These are phyloP conservation scores for Zaprionus ornatus DNA, from an alignment of 1,140 invertebrate genomes.

Conservation along the genomic window DNA sequence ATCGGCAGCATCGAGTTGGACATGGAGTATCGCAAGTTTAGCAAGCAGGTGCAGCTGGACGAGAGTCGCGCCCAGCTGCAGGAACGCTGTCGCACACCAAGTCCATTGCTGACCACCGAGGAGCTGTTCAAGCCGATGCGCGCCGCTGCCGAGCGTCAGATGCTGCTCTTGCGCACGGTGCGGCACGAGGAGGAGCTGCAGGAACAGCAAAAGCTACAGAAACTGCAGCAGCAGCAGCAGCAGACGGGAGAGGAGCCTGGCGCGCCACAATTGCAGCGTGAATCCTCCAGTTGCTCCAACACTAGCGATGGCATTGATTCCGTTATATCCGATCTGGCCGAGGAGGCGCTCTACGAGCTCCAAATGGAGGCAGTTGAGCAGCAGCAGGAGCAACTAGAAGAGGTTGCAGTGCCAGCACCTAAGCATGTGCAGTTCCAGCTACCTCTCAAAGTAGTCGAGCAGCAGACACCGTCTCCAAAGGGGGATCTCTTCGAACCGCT, in stretches of 20 bases:
- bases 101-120: constrained; percentile 67
- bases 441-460: constrained; percentile 11
- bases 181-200: constrained; percentile 67
- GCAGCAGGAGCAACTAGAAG: constrained; percentile 44
- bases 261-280: constrained; percentile 39
- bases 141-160: constrained; percentile 65
- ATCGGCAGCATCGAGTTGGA: constrained; percentile 33
- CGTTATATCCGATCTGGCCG: constrained; percentile 77
- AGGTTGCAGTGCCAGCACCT: neutral
- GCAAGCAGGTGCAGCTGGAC: constrained; percentile 63
- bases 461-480: constrained; percentile 13
- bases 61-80: constrained; percentile 55
- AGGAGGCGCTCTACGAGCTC: constrained; percentile 72
- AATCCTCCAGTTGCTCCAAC: constrained; percentile 71
- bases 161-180: constrained; percentile 60
- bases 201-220: constrained; percentile 24
- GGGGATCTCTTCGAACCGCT: constrained; percentile 37
- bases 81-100: constrained; percentile 63
- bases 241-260: neutral
- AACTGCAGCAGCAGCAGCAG: constrained; percentile 5
- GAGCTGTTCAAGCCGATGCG: constrained; percentile 69
- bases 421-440: constrained; percentile 67
- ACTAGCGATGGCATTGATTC: constrained; percentile 81
- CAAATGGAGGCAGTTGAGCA: constrained; percentile 71
- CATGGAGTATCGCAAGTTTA: constrained; percentile 64